Evolutionary conservation across 2,888 invertebrate genomes (phyloP).

Genomic region (Eupsilia transversa): DNA sequence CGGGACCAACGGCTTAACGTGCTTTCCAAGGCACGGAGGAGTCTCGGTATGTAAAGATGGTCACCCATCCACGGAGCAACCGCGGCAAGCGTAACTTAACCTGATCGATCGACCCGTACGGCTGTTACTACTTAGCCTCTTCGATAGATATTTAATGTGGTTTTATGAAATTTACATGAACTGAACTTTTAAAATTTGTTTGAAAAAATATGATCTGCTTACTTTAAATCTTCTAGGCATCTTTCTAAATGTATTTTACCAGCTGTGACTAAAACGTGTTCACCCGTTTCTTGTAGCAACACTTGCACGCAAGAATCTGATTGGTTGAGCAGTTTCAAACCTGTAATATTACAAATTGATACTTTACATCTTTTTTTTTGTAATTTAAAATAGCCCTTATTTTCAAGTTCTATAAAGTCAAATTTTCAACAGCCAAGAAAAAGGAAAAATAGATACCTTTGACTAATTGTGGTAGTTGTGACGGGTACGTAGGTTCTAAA

Average conservation of each 20-base stretch:
- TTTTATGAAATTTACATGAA: neutral
- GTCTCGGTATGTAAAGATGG: too few relatives aligned
- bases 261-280: slow-evolving; percentile 98
- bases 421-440: neutral
- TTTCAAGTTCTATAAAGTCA: accelerated
- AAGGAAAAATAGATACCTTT: slow-evolving; percentile 83
- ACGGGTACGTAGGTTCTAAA: slow-evolving; percentile 95
- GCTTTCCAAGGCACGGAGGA: too few relatives aligned
- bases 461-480: slow-evolving; percentile 94
- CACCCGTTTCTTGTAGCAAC: slow-evolving; percentile 97
- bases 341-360: slow-evolving; percentile 75
- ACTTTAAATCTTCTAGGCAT: slow-evolving; percentile 97
- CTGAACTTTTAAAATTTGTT: neutral
- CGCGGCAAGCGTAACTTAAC: too few relatives aligned
- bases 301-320: slow-evolving; percentile 98
- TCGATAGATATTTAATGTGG: neutral
- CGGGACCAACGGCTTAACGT: too few relatives aligned
- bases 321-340: slow-evolving; percentile 96
- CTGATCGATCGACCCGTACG: too few relatives aligned
- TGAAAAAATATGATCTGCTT: slow-evolving; percentile 60
- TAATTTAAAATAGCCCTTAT: neutral
- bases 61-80: too few relatives aligned
- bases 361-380: neutral
- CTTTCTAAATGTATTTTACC: slow-evolving; percentile 99
- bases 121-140: too few relatives aligned